Base-by-base conservation (phyloP, 2,888 invertebrate species). In the Macrophya annulata region DNA sequence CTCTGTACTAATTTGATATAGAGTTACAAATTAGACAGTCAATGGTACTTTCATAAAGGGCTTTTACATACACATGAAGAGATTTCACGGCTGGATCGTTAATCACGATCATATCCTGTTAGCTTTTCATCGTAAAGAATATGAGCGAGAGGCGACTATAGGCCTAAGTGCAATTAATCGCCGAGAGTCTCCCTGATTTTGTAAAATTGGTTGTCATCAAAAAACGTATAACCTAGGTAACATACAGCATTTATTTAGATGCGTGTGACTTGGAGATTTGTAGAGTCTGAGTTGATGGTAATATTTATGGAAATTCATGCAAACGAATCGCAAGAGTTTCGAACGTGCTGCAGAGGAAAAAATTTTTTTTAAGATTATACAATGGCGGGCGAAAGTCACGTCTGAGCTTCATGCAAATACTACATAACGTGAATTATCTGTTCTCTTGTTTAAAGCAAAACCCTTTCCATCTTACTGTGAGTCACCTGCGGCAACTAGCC, bases 301-400 rank as follows among this genome's bases (percentile, higher is more conserved):
- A 74, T 45, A 77, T 55, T 25, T 25, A 77, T 77, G 77, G 77
- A 77, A 77, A 77, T 77, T 77, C 48, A 77, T 77, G 77, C 55
- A 37, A 77, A 55, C 51, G 25, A 77, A 77, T 77, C 51, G 25
- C 51, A n/a, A 55, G 51, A 40, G 25, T 55, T 51, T 45, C 74
- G 74, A 45, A 55, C 51, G 48, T 17, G 77, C 17, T 51, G n/a
- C 15, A 25, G 31, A 17, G 4, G 21, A 25, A 43, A n/a, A 48
- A 55, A 10, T 25, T 4, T 77, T 43, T 2, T 17, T 15, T 37
- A 37, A 51, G 25, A 55, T 77, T 51, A 45, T 74, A 74, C 45
- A 74, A 77, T 81, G n/a, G 31, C 6, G 79, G 25, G 55, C 79
- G 40, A 21, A 62, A 79, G 81, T 81, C 59, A 81, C 59, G 81